Percentiles rank a stretch among this genome's conserved stretches.
These are phyloP conservation scores for Orientallactaga sibirica DNA, from an alignment of 2,797 vertebrate species.

Conservation along the genomic window DNA sequence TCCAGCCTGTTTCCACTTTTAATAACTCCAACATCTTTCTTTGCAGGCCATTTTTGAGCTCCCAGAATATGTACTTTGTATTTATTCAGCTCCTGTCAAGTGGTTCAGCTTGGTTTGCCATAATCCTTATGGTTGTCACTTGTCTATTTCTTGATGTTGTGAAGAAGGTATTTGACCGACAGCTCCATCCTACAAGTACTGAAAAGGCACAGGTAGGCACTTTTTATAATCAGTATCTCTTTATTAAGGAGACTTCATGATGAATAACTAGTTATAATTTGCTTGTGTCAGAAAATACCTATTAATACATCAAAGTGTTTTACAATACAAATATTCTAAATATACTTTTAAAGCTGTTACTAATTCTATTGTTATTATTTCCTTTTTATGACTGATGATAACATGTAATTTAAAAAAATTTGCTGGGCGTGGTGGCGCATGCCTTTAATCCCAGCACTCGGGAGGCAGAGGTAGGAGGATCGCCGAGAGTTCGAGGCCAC, in stretches of 20 bases:
- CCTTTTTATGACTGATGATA: not conserved
- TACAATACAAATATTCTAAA: constrained; percentile 35
- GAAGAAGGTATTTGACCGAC: constrained; percentile 97
- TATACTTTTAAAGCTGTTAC: constrained; percentile 47
- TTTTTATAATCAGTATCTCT: constrained; percentile 70
- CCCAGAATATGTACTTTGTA: constrained; percentile 99
- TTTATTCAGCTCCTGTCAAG: constrained; percentile 98
- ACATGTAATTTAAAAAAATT: constrained; percentile 9
- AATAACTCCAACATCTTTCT: constrained; percentile 67
- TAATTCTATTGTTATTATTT: constrained; percentile 27
- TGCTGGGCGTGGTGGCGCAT: too few relatives aligned
- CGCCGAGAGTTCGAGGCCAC: too few relatives aligned
- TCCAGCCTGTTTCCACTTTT: not conserved
- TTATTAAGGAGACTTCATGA: constrained; percentile 16
- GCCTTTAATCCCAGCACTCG: too few relatives aligned
- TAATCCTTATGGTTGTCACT: constrained; percentile 95
- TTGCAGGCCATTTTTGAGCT: constrained; percentile 97
- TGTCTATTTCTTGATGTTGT: constrained; percentile 96
- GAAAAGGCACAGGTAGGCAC: constrained; percentile 96
- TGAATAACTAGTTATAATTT: constrained; percentile 38
- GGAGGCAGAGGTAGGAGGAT: too few relatives aligned
- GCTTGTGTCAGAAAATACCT: constrained; percentile 26
- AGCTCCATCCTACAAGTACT: constrained; percentile 95
- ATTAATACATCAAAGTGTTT: constrained; percentile 58
- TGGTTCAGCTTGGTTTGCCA: constrained; percentile 98